These are phyloP conservation scores for Pandion haliaetus DNA, from an alignment of 2,113 vertebrate species.

Conservation along the genomic window DNA sequence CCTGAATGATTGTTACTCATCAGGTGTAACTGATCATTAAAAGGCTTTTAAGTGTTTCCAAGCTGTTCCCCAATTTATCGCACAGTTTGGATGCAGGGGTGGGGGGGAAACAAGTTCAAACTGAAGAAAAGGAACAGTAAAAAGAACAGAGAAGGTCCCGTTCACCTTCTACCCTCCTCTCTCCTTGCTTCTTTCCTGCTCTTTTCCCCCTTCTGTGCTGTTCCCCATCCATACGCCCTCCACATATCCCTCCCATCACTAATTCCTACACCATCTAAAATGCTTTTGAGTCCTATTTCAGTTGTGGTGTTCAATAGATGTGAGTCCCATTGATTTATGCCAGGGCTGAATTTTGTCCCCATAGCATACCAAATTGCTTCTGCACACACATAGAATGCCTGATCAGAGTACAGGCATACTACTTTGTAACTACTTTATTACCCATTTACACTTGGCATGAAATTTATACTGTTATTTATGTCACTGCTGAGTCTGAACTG, in stretches of 20 bases:
- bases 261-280: neutral
- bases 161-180: neutral
- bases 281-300: neutral
- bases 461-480: neutral
- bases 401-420: neutral
- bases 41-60: conserved; percentile 15
- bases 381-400: conserved; percentile 5
- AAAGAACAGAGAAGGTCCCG: neutral
- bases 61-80: neutral
- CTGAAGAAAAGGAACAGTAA: neutral
- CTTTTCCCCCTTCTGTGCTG: neutral
- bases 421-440: neutral
- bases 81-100: neutral
- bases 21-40: conserved; percentile 8
- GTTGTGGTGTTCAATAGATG: conserved; percentile 22
- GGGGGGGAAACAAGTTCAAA: neutral
- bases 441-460: neutral
- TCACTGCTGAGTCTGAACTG: neutral
- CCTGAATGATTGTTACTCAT: conserved; percentile 22
- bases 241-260: neutral
- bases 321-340: conserved; percentile 40
- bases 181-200: neutral
- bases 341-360: conserved; percentile 19
- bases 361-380: conserved; percentile 33
- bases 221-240: neutral